phyloP scores from a whole-genome alignment of 2,113 vertebrate genomes.

The Anas platyrhynchos region DNA sequence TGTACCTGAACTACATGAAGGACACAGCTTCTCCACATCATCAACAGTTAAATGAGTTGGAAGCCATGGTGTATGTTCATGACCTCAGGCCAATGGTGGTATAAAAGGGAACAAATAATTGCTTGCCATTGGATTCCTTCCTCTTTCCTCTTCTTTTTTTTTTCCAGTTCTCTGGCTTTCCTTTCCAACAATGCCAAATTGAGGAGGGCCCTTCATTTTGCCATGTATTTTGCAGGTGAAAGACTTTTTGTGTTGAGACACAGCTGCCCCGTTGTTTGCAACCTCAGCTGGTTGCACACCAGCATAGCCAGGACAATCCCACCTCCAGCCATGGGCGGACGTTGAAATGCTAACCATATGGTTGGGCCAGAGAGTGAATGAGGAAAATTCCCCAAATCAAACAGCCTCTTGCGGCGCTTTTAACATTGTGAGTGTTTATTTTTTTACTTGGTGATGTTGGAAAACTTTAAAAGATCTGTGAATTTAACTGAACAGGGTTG shows the following conservation, averaged over 20 bases:
- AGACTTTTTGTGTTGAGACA: neutral
- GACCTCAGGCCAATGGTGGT: neutral
- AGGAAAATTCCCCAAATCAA: conserved; percentile 1
- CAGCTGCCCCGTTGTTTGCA: neutral
- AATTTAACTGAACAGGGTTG: neutral
- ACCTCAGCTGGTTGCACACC: too few relatives aligned
- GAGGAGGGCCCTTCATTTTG: neutral
- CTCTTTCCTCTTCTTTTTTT: neutral
- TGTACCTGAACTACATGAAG: neutral
- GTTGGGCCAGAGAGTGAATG: neutral
- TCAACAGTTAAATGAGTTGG: neutral
- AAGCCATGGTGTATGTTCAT: neutral
- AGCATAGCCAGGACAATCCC: neutral
- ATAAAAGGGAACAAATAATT: neutral
- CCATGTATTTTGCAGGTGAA: neutral
- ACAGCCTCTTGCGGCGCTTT: neutral
- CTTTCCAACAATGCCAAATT: accelerated
- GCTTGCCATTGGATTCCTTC: neutral
- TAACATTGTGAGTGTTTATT: neutral
- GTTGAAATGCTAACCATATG: neutral
- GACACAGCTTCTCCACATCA: accelerated
- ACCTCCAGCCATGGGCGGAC: accelerated
- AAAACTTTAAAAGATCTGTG: neutral
- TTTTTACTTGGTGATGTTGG: neutral
- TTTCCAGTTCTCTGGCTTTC: neutral